Evolutionary conservation across 2,888 invertebrate genomes (phyloP).

Genomic region (Meloe dianella): DNA sequence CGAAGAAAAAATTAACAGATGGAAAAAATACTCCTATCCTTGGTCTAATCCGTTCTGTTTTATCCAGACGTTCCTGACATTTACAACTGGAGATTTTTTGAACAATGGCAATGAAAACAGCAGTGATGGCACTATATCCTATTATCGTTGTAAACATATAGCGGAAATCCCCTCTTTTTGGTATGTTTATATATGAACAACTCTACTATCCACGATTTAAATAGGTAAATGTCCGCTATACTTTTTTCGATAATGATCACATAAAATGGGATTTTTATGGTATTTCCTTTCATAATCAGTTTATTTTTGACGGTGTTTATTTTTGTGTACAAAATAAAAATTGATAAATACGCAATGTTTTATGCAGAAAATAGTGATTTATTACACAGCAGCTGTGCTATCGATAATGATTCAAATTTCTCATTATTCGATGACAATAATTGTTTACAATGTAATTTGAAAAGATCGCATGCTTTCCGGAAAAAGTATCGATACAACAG

Average conservation of each 20-base stretch:
- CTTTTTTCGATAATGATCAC: not conserved
- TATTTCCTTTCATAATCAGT: not conserved
- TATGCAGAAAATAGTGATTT: not conserved
- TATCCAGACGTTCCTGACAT: too few relatives aligned
- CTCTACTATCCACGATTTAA: not conserved
- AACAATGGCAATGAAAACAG: too few relatives aligned
- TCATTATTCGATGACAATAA: not conserved
- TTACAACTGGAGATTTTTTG: too few relatives aligned
- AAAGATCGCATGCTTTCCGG: conserved; percentile 9
- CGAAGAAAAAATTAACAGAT: not conserved
- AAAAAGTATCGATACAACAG: not conserved
- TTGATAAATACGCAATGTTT: conserved; percentile 1
- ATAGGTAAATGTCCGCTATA: conserved; percentile 6
- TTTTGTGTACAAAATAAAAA: not conserved
- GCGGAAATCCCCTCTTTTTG: conserved; percentile 15
- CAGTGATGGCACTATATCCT: too few relatives aligned
- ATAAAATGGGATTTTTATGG: not conserved
- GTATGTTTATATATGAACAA: not conserved
- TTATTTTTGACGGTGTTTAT: not conserved
- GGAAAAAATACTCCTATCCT: too few relatives aligned
- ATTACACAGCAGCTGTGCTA: not conserved
- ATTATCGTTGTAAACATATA: not conserved
- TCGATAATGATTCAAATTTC: not conserved
- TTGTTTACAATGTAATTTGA: conserved; percentile 8
- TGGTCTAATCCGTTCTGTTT: too few relatives aligned